These are phyloP conservation scores for Tetramorium bicarinatum DNA, from an alignment of 2,888 invertebrate species.

Conservation along the genomic window DNA sequence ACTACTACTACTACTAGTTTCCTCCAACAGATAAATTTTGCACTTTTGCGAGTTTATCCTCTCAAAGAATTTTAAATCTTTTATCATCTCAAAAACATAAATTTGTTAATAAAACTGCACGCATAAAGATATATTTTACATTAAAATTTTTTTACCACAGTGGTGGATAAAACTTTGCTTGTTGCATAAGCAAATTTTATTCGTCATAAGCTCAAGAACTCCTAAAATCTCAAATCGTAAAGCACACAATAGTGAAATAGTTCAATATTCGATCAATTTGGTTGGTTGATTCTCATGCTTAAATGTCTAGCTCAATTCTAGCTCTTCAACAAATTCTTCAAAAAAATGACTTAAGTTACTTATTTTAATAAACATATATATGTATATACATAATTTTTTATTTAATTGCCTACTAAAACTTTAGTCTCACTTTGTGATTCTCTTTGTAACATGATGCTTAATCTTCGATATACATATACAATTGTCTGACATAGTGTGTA, in stretches of 20 bases:
- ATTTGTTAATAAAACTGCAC: slow-evolving; percentile 57
- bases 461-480: background rate
- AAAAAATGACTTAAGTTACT: background rate
- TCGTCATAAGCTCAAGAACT: background rate
- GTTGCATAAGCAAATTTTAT: background rate
- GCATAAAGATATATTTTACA: background rate
- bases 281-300: background rate
- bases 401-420: background rate
- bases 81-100: slow-evolving; percentile 73
- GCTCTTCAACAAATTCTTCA: background rate
- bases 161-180: slow-evolving; percentile 39
- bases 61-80: slow-evolving; percentile 73
- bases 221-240: background rate
- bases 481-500: background rate
- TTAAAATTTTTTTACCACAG: slow-evolving; percentile 34
- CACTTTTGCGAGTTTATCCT: slow-evolving; percentile 73
- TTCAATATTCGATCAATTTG: background rate
- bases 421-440: background rate
- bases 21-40: slow-evolving; percentile 72
- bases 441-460: background rate
- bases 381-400: background rate
- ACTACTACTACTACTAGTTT: slow-evolving; percentile 71
- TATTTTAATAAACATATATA: background rate
- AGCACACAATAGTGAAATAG: background rate
- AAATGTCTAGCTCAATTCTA: background rate